Base-by-base conservation (phyloP, 1,140 invertebrate species). In the Eriocheir sinensis region DNA sequence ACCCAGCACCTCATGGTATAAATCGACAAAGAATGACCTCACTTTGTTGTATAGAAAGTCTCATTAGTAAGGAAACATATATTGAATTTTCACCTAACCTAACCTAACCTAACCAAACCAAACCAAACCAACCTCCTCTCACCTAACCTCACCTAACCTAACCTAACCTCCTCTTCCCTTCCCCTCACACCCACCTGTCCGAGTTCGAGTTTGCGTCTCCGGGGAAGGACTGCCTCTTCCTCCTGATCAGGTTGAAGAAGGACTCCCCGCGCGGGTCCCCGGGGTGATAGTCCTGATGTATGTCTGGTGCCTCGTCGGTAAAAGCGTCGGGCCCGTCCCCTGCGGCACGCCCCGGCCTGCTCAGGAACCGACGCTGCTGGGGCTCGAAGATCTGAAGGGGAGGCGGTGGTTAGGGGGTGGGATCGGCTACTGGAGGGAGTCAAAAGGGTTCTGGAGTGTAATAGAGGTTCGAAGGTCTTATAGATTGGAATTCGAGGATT, bases 121-220 rank as follows among this genome's bases (percentile, higher is more conserved):
- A 15, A 6, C 44, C 44, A 6, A 4, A 6, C 44, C 4, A 9
- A 53, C 48, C 48, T 3, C 48, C 48, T 12, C 60, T n/a, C 6
- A 4, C 8, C 60, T n/a, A n/a, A 48, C 44, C 44, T 48, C 44
- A 48, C 44, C 44, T 48, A 15, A 6, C 44, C 44, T 48, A 4
- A 6, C 44, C 4, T 53, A 9, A 53, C 48, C 48, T 3, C 48
- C 48, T 12, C 60, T n/a, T 21, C 27, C 8, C 60, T n/a, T n/a
- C 60, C 27, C 27, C 27, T 1, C 60, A 72, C 60, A 89, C 91
- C 72, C 90, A 96, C 96, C 96, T 96, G 85, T 96, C 95, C 17
- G 96, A 94, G 41, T 96, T 96, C 17, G 95, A 83, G 38, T 95
- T 95, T 17, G 89, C 89, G 34, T 94, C 91, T 38, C 83, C 91